Evolutionary conservation across 2,113 vertebrate species (phyloP).

Genomic region (Vanacampus margaritifer): DNA sequence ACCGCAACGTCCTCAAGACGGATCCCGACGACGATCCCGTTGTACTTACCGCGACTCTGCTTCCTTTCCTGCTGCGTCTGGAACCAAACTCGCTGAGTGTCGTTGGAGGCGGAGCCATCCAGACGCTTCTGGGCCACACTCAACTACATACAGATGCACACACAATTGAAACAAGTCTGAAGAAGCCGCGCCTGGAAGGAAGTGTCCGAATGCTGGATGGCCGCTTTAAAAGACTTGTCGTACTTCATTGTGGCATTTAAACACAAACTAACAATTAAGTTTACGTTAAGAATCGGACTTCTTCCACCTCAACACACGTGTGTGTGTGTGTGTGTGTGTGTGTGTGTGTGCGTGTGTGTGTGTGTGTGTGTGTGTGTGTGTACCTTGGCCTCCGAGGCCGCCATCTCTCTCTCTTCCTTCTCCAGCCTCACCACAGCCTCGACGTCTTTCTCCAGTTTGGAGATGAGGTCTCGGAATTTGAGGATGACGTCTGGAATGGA

Average conservation of each 20-base stretch:
- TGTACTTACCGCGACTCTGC: conserved; percentile 85
- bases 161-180: neutral
- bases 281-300: no score
- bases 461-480: conserved; percentile 90
- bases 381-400: conserved; percentile 90
- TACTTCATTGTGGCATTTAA: no score
- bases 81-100: conserved; percentile 86
- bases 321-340: neutral
- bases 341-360: neutral
- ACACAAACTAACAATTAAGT: no score
- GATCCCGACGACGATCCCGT: neutral
- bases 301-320: no score
- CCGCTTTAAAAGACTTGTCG: no score
- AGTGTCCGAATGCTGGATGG: no score
- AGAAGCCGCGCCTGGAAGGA: no score
- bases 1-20: no score
- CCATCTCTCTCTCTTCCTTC: conserved; percentile 87
- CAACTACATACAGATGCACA: conserved; percentile 71
- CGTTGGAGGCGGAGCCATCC: conserved; percentile 38
- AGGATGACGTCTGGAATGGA: conserved; percentile 82
- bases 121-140: conserved; percentile 84
- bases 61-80: conserved; percentile 90
- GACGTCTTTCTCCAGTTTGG: conserved; percentile 90
- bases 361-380: neutral
- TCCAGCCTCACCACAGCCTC: conserved; percentile 88